These are phyloP conservation scores for Xestoiulus laeticollis DNA, from an alignment of 2,888 invertebrate genomes.

Conservation along the genomic window DNA sequence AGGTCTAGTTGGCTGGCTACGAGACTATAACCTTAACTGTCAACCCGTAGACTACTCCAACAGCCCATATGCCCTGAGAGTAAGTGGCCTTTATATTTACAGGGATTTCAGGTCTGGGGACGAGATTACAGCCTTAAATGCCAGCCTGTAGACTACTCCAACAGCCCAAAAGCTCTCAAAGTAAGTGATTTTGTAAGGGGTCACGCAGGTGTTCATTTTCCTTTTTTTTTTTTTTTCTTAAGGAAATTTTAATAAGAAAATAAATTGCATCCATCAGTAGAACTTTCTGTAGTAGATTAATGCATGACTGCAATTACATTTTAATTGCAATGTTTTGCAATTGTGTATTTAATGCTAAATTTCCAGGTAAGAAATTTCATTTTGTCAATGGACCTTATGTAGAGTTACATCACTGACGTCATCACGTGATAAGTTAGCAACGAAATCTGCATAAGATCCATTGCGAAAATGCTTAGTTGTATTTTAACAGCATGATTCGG, in stretches of 20 bases:
- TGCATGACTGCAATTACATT: neutral
- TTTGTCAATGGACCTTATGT: neutral
- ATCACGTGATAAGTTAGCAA: too few species aligned
- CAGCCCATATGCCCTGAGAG: conserved; percentile 73
- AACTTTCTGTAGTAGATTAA: neutral
- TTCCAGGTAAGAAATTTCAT: neutral
- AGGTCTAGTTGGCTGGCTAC: conserved; percentile 59
- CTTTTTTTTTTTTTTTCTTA: conserved; percentile 34
- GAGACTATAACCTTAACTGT: conserved; percentile 87
- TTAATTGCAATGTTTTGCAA: neutral
- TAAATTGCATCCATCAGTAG: neutral
- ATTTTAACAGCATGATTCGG: neutral
- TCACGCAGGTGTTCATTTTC: conserved; percentile 47
- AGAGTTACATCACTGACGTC: too few species aligned
- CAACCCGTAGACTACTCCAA: conserved; percentile 78
- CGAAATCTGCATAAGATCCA: neutral
- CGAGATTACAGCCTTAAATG: conserved; percentile 87
- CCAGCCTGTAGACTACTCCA: conserved; percentile 78
- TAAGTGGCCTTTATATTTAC: conserved; percentile 68
- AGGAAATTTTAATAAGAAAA: conserved; percentile 34
- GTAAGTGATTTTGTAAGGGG: conserved; percentile 66
- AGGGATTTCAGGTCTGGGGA: conserved; percentile 56
- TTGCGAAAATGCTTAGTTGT: neutral
- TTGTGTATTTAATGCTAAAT: neutral
- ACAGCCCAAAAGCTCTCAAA: conserved; percentile 72